These are phyloP conservation scores for Myodes glareolus DNA, from an alignment of 2,113 vertebrate genomes.

Conservation along the genomic window DNA sequence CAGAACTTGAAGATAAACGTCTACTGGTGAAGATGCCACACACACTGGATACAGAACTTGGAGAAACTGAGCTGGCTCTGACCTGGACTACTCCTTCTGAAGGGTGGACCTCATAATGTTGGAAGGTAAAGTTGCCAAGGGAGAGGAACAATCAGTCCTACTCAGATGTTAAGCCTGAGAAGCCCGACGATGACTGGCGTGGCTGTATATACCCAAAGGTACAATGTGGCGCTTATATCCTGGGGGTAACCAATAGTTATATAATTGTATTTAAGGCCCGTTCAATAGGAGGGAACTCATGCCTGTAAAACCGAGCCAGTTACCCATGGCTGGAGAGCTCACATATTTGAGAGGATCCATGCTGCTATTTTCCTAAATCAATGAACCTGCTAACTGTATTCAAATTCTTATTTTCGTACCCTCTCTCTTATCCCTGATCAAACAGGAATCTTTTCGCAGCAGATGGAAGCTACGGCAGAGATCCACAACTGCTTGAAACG, in stretches of 20 bases:
- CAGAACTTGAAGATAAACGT: neutral
- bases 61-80: neutral
- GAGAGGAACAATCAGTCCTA: too few species aligned
- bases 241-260: neutral
- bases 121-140: neutral
- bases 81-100: neutral
- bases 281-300: neutral
- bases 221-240: too few species aligned
- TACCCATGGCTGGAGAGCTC: neutral
- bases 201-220: too few species aligned
- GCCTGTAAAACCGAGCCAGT: neutral
- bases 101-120: neutral
- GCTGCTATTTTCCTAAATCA: neutral
- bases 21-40: neutral
- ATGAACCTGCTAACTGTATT: neutral
- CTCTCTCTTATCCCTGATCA: neutral
- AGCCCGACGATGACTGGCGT: neutral
- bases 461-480: neutral
- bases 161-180: neutral
- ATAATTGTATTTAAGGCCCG: neutral
- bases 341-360: neutral
- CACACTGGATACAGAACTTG: neutral
- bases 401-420: neutral
- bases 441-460: neutral
- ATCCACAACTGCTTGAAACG: neutral